Conservation (phyloP, 2,113 vertebrate species). For the Spheniscus mendiculus region DNA sequence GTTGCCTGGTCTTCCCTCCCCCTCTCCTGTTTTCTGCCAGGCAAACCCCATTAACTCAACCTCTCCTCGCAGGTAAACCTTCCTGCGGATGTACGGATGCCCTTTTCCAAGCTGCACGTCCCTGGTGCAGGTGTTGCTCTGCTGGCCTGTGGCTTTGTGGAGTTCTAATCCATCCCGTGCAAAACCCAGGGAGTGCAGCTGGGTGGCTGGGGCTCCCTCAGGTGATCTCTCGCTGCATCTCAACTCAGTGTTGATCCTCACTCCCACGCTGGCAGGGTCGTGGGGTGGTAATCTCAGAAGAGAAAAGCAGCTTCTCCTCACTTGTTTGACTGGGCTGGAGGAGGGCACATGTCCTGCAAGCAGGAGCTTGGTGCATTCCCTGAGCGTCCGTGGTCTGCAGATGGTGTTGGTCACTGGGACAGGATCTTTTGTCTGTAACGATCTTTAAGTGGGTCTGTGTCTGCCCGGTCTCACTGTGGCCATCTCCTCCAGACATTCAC, state of each 20-base stretch:
- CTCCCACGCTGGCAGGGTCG: neutral
- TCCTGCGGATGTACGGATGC: fast-evolving
- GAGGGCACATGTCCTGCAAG: neutral
- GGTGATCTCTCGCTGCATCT: neutral
- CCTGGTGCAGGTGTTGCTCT: neutral
- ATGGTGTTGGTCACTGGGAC: neutral
- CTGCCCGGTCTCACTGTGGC: neutral
- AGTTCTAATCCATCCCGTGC: neutral
- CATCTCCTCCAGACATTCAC: neutral
- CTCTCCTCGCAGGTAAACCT: neutral
- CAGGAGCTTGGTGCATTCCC: neutral
- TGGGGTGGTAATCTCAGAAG: neutral
- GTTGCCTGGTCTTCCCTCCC: neutral
- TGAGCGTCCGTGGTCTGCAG: neutral
- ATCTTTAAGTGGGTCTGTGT: neutral
- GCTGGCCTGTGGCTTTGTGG: neutral
- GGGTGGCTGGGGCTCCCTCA: neutral
- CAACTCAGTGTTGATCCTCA: neutral
- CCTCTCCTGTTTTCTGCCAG: neutral
- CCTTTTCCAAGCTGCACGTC: neutral
- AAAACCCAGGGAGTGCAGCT: neutral
- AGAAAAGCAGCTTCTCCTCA: neutral
- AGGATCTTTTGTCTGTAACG: neutral
- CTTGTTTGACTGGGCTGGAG: neutral
- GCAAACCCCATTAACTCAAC: neutral